A percentile compares a stretch with the other conserved stretches of the same genome.
These are phyloP conservation scores for Hyposoter didymator DNA, from an alignment of 2,888 invertebrate species.

Conservation along the genomic window DNA sequence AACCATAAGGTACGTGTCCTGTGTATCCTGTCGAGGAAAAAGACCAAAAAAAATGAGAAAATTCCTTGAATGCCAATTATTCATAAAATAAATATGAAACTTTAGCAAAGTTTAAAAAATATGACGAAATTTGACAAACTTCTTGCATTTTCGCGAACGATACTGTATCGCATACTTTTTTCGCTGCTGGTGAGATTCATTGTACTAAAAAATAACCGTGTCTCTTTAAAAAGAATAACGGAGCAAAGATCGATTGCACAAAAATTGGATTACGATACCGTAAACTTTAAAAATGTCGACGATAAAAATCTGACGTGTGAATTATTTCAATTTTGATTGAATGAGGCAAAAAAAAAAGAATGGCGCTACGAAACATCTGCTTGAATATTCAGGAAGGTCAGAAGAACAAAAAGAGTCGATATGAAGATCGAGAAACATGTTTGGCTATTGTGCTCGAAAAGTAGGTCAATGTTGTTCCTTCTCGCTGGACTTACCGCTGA, in stretches of 20 bases:
- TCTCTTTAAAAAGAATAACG: background rate
- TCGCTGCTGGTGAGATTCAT: constrained; percentile 64
- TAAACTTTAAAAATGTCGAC: constrained; percentile 43
- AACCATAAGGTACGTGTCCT: constrained; percentile 89
- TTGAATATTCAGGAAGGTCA: constrained; percentile 30
- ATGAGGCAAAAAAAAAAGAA: constrained; percentile 38
- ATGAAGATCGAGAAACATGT: constrained; percentile 33
- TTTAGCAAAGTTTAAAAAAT: constrained; percentile 28
- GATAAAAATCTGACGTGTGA: constrained; percentile 31
- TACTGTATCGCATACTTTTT: constrained; percentile 71
- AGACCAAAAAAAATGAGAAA: constrained; percentile 15
- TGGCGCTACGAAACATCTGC: constrained; percentile 12
- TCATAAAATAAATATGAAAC: background rate
- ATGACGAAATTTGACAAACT: constrained; percentile 70
- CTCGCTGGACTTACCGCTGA: constrained; percentile 86
- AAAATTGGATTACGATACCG: constrained; percentile 28
- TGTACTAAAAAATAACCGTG: background rate
- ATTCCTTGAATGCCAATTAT: background rate
- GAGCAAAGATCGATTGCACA: constrained; percentile 3
- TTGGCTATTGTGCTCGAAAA: constrained; percentile 34
- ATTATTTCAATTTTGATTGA: constrained; percentile 38
- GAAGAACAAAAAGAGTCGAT: background rate
- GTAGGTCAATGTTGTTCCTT: constrained; percentile 47
- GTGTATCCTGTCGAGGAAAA: constrained; percentile 85
- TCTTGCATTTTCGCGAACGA: constrained; percentile 72